Percentiles rank a stretch among this genome's conserved stretches.
Conservation (phyloP, 1,140 invertebrate genomes). For the Bathynomus jamesi region DNA sequence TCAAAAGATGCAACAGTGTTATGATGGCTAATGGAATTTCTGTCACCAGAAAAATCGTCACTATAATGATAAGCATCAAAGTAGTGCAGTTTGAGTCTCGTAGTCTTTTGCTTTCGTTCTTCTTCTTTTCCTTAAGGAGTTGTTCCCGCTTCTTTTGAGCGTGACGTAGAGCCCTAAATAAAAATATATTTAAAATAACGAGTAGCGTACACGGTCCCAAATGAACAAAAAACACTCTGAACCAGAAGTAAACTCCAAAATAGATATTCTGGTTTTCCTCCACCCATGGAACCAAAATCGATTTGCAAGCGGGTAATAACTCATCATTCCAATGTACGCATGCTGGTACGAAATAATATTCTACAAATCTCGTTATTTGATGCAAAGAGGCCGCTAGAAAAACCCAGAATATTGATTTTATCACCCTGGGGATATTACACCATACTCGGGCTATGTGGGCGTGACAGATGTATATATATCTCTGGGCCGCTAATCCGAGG, state of each 20-base stretch:
- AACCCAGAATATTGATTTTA: conserved; percentile 65
- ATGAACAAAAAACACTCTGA: conserved; percentile 83
- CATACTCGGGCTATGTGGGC: conserved; percentile 71
- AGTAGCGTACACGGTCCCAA: conserved; percentile 78
- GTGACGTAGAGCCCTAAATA: conserved; percentile 72
- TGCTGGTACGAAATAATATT: conserved; percentile 57
- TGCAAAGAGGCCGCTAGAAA: conserved; percentile 64
- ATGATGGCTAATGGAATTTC: conserved; percentile 86
- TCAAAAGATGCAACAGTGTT: conserved; percentile 73
- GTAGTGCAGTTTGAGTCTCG: conserved; percentile 86
- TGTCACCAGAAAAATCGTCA: conserved; percentile 79
- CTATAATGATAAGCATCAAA: conserved; percentile 89
- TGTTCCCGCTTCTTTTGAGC: conserved; percentile 70
- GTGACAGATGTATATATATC: conserved; percentile 87
- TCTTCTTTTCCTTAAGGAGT: conserved; percentile 57
- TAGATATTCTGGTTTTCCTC: conserved; percentile 57
- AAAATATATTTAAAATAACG: conserved; percentile 76
- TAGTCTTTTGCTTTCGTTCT: conserved; percentile 60
- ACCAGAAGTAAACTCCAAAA: conserved; percentile 71
- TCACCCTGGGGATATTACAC: conserved; percentile 76
- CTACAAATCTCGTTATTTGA: conserved; percentile 65
- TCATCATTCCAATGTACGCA: conserved; percentile 38
- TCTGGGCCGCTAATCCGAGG: conserved; percentile 72
- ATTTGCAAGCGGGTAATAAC: conserved; percentile 21
- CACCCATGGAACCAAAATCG: conserved; percentile 56